phyloP scores from a whole-genome alignment of 30 jellyfish, hydroid and myxozoan species.

The Cassiopea xamachana region DNA sequence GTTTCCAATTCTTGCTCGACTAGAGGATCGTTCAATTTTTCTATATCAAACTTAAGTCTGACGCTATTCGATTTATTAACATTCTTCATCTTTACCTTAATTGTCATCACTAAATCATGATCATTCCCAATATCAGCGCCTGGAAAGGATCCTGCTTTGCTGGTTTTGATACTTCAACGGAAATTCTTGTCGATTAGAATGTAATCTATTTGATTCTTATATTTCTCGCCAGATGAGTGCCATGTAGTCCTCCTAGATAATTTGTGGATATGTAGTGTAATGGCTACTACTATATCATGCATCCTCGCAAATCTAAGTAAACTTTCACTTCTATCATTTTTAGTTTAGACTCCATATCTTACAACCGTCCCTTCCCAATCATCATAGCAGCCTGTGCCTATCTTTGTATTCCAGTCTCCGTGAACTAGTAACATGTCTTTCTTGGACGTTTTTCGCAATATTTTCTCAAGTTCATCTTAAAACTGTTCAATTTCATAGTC shows the following conservation, averaged over 20 bases:
- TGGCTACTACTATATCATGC: constrained; percentile 34
- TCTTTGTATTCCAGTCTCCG: constrained; percentile 60
- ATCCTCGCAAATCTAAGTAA: constrained; percentile 23
- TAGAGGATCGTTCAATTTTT: background rate
- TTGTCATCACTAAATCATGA: constrained; percentile 42
- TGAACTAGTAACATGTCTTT: constrained; percentile 20
- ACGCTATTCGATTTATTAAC: background rate
- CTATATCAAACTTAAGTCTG: background rate
- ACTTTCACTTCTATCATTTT: constrained; percentile 46
- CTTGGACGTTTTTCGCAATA: background rate
- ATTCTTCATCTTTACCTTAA: constrained; percentile 17
- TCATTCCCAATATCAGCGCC: constrained; percentile 51
- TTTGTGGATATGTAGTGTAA: constrained; percentile 16
- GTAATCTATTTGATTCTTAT: constrained; percentile 29
- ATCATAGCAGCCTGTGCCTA: constrained; percentile 51
- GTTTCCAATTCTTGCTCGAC: background rate
- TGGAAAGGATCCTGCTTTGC: constrained; percentile 14
- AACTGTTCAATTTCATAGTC: constrained; percentile 21
- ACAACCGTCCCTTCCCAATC: constrained; percentile 33
- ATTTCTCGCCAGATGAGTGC: constrained; percentile 36
- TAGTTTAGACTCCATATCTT: constrained; percentile 39
- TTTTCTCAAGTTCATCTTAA: constrained; percentile 26
- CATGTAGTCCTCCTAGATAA: constrained; percentile 36
- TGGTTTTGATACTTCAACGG: constrained; percentile 17
- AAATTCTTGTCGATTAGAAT: constrained; percentile 19